These are phyloP conservation scores for Garra rufa DNA, from an alignment of 2,113 vertebrate species.

Conservation along the genomic window DNA sequence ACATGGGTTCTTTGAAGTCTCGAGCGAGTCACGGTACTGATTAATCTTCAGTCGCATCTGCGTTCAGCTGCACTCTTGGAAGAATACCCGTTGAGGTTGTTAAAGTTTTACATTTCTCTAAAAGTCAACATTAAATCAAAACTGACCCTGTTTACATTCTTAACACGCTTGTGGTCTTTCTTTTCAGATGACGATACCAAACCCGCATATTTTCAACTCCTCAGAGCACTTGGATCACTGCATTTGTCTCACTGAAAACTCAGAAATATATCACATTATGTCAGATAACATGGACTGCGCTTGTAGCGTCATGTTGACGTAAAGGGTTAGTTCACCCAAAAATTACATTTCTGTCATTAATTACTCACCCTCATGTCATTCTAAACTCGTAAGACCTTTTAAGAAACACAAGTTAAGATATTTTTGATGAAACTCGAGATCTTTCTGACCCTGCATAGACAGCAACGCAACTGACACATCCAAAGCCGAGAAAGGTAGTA, in stretches of 20 bases:
- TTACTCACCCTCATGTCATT: no score
- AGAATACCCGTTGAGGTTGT: background rate
- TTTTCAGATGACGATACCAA: background rate
- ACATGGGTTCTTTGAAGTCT: conserved; percentile 24
- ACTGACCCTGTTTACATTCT: background rate
- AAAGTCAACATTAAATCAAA: background rate
- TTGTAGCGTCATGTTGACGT: background rate
- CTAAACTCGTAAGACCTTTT: no score
- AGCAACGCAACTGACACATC: no score
- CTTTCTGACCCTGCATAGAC: no score
- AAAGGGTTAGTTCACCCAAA: no score
- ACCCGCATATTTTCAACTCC: background rate
- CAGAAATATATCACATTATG: background rate
- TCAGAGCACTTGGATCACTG: background rate
- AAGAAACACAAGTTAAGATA: no score
- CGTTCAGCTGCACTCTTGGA: conserved; percentile 7
- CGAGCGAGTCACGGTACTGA: conserved; percentile 2
- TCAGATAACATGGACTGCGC: background rate
- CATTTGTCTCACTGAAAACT: background rate
- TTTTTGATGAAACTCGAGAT: no score
- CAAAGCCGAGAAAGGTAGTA: no score
- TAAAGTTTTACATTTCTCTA: background rate
- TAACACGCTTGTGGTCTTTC: background rate
- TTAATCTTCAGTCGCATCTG: conserved; percentile 26
- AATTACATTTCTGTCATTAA: no score